Evolutionary conservation across 2,888 invertebrate species (phyloP), one percentile per base, ranked within the genome.

Genomic region (Oxystoma pomonae): DNA sequence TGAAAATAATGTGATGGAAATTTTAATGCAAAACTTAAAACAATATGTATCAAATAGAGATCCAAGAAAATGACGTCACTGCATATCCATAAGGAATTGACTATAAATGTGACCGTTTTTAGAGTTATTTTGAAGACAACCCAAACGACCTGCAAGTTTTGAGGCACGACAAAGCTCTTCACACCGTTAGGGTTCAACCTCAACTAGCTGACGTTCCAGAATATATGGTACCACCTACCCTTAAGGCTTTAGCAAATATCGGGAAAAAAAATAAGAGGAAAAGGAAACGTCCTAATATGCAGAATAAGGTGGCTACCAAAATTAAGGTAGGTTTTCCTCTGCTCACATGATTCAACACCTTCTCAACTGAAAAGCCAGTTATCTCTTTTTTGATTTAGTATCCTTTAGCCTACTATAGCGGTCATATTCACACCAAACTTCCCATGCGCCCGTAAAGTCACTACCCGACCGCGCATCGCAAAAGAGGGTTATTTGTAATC

Each of bases 171-270:
- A 92, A 91, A 78, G 90, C 92, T 0, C 79, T 96, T 17, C 94
- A 94, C 73, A 92, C 92, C 0, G 92, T 96, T 0, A 87, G 88
- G 76, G 81, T 90, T 7, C 94, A 95, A 76, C 85, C 88, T 1
- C 96, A 97, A 79, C 80, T 98, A 66, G 86, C 92, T 20, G 90
- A 97, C 77, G 92, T 98, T 0, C 98, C 98, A 0, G 96, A 96
- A 60, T 98, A 98, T 77, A 88, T 95, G 69, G 83, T 96, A 0
- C 95, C 95, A 0, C 85, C 87, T 1, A 88, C 92, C 0, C 78
- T 95, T 57, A 89, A 91, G 75, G 84, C 83, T 65, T 81, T 90
- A 17, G 84, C 87, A 2, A 83, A 84, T 1, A 83, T 85, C 20
- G 77, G 71, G 16, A 76, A 64, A 60, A 73, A 70, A 64, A 66